These are phyloP conservation scores for Tupaia chinensis DNA, from an alignment of 2,113 vertebrate genomes.

Conservation along the genomic window DNA sequence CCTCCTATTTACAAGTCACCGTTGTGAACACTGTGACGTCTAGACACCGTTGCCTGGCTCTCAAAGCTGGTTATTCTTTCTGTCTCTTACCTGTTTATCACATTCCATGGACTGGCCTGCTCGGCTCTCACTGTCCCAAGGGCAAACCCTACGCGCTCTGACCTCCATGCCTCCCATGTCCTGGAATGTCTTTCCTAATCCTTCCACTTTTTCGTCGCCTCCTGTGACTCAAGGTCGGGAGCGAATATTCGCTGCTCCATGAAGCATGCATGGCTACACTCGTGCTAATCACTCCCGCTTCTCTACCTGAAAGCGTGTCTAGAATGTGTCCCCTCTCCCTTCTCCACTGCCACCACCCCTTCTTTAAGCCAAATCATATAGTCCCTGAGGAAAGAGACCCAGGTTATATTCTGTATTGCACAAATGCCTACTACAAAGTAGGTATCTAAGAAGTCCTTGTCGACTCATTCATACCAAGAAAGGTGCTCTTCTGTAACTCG, in stretches of 20 bases:
- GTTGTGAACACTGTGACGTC: neutral
- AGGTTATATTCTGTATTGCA: neutral
- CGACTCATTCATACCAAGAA: neutral
- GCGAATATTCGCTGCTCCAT: neutral
- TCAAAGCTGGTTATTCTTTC: neutral
- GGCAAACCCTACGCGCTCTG: neutral
- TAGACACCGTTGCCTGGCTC: neutral
- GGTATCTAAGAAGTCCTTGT: neutral
- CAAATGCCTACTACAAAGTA: neutral
- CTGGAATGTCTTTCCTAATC: neutral
- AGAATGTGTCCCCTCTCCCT: neutral
- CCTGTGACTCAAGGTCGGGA: conserved; percentile 12
- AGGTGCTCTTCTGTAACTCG: neutral
- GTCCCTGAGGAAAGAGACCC: neutral
- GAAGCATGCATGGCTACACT: neutral
- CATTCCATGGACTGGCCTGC: neutral
- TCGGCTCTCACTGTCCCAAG: neutral
- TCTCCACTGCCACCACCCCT: neutral
- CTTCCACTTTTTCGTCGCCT: neutral
- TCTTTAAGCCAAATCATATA: neutral
- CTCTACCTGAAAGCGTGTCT: neutral
- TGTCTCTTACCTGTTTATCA: neutral
- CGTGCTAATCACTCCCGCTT: neutral
- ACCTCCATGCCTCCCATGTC: neutral
- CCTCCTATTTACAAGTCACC: neutral